phyloP scores from a whole-genome alignment of 2,797 vertebrate species.

The Myotis daubentonii region DNA sequence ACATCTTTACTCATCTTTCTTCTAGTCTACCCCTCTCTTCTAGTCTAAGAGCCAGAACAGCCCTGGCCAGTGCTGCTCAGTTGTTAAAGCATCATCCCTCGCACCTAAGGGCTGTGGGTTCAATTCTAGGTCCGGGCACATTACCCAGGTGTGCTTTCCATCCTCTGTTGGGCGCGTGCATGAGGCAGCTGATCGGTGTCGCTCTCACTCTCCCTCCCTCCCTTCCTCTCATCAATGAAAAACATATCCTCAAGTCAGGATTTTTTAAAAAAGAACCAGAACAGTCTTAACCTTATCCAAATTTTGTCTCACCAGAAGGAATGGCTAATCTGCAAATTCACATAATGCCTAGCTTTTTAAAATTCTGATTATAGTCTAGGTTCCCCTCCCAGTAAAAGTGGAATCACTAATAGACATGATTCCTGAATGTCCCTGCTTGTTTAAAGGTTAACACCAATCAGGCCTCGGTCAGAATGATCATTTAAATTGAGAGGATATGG shows the following conservation, averaged over 20 bases:
- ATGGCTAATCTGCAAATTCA: neutral
- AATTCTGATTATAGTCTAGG: neutral
- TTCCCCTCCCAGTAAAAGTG: neutral
- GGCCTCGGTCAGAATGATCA: neutral
- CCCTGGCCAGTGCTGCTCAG: neutral
- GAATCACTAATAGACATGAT: neutral
- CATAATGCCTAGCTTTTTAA: neutral
- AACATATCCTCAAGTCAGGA: neutral
- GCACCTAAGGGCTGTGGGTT: neutral
- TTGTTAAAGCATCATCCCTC: neutral
- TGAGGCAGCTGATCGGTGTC: neutral
- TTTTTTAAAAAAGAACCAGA: neutral
- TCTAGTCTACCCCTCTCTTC: neutral
- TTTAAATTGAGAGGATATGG: neutral
- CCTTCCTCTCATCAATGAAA: neutral
- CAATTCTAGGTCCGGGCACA: neutral
- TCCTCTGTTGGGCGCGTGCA: neutral
- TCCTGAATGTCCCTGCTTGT: neutral
- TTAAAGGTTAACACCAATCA: constrained; percentile 39
- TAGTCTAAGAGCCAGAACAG: neutral
- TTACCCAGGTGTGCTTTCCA: neutral
- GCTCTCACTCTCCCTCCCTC: neutral
- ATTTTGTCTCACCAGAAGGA: constrained; percentile 3
- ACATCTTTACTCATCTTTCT: neutral
- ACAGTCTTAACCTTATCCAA: neutral